Conservation (phyloP, 1,140 invertebrate species). For the Oncopeltus fasciatus region DNA sequence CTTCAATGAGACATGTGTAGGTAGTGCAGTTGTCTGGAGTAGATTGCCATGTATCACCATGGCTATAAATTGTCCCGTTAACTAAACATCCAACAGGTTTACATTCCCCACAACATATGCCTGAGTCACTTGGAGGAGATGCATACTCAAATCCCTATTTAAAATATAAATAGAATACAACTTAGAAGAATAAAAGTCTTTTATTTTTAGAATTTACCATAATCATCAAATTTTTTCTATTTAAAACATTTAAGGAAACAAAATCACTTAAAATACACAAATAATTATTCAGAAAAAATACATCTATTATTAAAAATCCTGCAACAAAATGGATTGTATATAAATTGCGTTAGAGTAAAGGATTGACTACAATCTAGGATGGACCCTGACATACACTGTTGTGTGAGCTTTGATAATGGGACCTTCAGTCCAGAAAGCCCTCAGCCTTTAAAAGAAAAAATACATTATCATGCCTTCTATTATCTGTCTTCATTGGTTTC, state of each 20-base stretch:
- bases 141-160: slow-evolving; percentile 40
- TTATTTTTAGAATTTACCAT: background rate
- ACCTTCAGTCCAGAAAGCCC: too few species aligned
- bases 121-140: slow-evolving; percentile 26
- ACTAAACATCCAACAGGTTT: slow-evolving; percentile 46
- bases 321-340: too few species aligned
- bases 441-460: too few species aligned
- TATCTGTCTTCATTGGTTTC: too few species aligned
- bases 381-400: too few species aligned
- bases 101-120: slow-evolving; percentile 56
- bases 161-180: background rate
- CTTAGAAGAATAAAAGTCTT: background rate
- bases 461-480: too few species aligned
- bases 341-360: too few species aligned
- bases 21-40: slow-evolving; percentile 46
- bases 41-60: slow-evolving; percentile 44
- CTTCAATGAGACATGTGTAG: slow-evolving; percentile 36
- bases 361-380: too few species aligned
- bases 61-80: slow-evolving; percentile 34
- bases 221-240: background rate
- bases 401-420: too few species aligned
- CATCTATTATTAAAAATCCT: too few species aligned
- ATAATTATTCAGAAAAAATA: too few species aligned
- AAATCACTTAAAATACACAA: too few species aligned
- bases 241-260: background rate